Evolutionary conservation across 2,888 invertebrate genomes (phyloP), one percentile per base, ranked within the genome.

Genomic region (Drosophila dives): DNA sequence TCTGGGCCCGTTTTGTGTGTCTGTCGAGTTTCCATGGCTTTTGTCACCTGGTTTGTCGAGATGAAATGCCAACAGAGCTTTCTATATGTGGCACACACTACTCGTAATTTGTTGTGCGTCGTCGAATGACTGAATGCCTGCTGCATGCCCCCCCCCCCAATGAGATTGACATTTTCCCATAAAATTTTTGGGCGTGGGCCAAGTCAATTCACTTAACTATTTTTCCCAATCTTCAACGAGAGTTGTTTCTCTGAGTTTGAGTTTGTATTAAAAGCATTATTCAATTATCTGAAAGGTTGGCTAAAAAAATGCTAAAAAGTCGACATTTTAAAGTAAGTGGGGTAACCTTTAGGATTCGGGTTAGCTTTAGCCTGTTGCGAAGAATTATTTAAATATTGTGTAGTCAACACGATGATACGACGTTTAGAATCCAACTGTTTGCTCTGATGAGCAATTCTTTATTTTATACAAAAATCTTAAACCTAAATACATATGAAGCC

Each of bases 81-180:
- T 74, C 70, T 82, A 87, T 76, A 77, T 45, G 20, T 45, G 85
- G 62, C 66, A 56, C 64, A 38, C 8, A 55, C 38, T 58, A 15
- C 50, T 60, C 62, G 72, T 72, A 81, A 77, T 89, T 89, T 72
- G 76, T 78, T 75, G 69, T 74, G 70, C 59, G 76, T 49, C 40
- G 42, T 20, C 69, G 59, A 71, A 15, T 66, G 67, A 53, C 61
- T 68, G 77, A 64, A 64, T 76, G 73, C 69, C 70, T 68, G 54
- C 59, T 66, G 76, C 61, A 64, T 76, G 68, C 71, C 73, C 68
- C 60, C 66, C n/a, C n/a, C n/a, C n/a, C n/a, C 71, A 87, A 87
- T 75, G 85, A 81, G 82, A 80, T 89, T 87, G 89, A 73, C 66
- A 82, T 80, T 84, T 84, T 89, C 89, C 65, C 89, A 85, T 83